Evolutionary conservation across 2,888 invertebrate species (phyloP), one percentile per base, ranked within the genome.

Genomic region (Perithous albicinctus): DNA sequence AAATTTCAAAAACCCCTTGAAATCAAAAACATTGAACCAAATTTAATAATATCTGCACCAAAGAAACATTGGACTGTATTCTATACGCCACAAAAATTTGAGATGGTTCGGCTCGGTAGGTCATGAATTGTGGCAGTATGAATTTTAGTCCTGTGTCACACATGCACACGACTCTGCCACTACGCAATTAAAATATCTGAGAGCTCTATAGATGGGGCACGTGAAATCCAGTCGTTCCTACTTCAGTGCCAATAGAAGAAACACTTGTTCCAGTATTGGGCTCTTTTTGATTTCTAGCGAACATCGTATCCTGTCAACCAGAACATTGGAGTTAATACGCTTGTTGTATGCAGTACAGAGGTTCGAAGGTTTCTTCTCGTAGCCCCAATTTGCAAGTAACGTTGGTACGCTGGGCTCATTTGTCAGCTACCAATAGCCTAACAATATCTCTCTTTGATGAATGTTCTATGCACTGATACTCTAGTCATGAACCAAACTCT

Each of bases 381-480:
- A 91, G 90, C 91, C 91, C 92, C 91, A 93, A 92, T 93, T 93
- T 89, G 61, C 35, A 18, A 23, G 18, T 26, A 66, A 59, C 18
- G 61, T 43, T 18, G 38, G 5, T 20, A 54, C 56, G 63, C 32
- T 35, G 2, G 29, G 8, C 6, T n/a, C n/a, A n/a, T n/a, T n/a
- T 12, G 20, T 38, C 35, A 20, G 38, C 48, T 41, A 46, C 66
- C 10, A 26, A 61, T 54, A 67, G 48, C 70, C 46, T 15, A n/a
- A 56, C 41, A 73, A 66, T 76, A 66, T 76, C 46, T 63, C 54
- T 29, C 1, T 15, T 5, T 1, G 12, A 74, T 70, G 63, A 74
- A 78, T 78, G 48, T 74, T 69, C 35, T 46, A 74, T 70, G 7
- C 15, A 38, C 32, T 70, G 26, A 35, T 51, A 59, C n/a, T 12